Conservation (phyloP, 2,797 vertebrate species). For the Garrulus glandarius region DNA sequence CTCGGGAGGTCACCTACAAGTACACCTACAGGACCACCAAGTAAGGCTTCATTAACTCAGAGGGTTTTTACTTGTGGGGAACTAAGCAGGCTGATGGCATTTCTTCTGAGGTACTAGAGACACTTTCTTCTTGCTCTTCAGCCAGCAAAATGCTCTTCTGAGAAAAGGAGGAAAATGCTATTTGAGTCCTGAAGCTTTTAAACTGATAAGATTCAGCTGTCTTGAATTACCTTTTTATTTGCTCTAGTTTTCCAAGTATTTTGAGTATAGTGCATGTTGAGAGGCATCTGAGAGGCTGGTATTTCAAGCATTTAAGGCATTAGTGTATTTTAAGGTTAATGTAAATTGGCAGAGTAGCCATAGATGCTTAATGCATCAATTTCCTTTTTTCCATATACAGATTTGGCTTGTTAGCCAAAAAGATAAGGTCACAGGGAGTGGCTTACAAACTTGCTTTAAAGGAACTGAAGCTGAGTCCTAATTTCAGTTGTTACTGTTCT, state of each 20-base stretch:
- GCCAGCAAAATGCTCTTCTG: not conserved
- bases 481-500: not conserved
- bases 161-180: not conserved
- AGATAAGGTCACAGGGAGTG: not conserved
- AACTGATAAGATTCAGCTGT: not conserved
- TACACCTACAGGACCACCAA: slow-evolving; percentile 98
- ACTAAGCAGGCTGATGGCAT: not conserved
- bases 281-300: not conserved
- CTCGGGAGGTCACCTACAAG: slow-evolving; percentile 97
- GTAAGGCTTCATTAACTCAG: slow-evolving; percentile 74
- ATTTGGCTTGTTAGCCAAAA: not conserved
- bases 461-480: not conserved
- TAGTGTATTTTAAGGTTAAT: not conserved
- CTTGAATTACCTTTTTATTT: not conserved
- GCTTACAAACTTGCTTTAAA: not conserved
- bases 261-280: not conserved
- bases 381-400: not conserved
- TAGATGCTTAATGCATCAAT: not conserved
- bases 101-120: not conserved
- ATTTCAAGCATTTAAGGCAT: not conserved
- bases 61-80: not conserved
- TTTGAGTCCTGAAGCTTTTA: not conserved
- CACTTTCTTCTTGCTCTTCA: not conserved
- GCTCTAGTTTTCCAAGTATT: not conserved
- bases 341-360: not conserved